Percentiles rank a stretch among this genome's conserved stretches.
Conservation (phyloP, 2,797 vertebrate genomes). For the Eurystomus glaucurus region DNA sequence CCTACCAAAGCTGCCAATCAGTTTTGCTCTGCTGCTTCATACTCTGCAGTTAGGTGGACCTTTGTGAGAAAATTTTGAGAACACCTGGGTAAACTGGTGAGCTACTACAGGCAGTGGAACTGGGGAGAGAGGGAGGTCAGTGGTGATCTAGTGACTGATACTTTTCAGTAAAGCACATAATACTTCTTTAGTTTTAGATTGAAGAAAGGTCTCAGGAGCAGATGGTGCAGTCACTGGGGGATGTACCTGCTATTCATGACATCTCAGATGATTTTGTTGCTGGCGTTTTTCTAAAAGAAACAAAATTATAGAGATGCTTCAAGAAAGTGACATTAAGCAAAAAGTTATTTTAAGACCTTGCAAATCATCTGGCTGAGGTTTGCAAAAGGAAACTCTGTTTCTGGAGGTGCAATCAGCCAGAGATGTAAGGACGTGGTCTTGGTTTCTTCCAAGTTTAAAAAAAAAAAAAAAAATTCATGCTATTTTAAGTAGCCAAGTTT, state of each 20-base stretch:
- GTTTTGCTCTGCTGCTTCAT: neutral
- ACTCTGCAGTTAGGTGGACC: neutral
- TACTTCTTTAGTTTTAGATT: neutral
- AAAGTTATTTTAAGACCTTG: conserved; percentile 72
- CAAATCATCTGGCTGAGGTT: conserved; percentile 60
- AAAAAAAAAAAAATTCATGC: neutral
- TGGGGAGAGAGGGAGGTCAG: neutral
- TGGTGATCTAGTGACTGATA: neutral
- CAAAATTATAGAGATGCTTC: neutral
- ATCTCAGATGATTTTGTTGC: neutral
- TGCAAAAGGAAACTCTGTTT: conserved; percentile 21
- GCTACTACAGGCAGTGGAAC: neutral
- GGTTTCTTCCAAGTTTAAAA: neutral
- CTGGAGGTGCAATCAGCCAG: conserved; percentile 26
- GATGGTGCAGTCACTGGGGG: neutral
- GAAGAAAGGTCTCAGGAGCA: neutral
- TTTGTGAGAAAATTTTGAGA: neutral
- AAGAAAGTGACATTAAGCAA: conserved; percentile 44
- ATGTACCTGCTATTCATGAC: neutral
- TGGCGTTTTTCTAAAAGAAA: conserved; percentile 32
- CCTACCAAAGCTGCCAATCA: neutral
- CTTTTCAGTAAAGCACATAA: neutral
- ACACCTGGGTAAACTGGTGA: neutral
- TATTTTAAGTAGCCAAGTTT: conserved; percentile 26
- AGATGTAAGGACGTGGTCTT: neutral